Evolutionary conservation across 2,888 invertebrate genomes (phyloP).

Genomic region (Dyspetes luteomarginatus): DNA sequence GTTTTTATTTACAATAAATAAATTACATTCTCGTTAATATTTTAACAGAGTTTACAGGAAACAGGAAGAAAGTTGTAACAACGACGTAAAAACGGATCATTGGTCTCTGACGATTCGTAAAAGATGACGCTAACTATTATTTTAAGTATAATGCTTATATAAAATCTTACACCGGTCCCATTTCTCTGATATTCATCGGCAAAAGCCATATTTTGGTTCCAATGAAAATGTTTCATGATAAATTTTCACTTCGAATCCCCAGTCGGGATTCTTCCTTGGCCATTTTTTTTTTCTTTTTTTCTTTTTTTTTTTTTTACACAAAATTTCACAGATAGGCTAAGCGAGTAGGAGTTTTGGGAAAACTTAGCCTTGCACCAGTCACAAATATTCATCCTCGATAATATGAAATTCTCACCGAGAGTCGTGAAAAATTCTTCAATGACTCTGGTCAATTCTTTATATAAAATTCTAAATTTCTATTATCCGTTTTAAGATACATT

Average conservation of each 20-base stretch:
- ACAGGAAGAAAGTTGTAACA: constrained; percentile 58
- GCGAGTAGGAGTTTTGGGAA: neutral
- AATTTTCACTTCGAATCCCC: constrained; percentile 43
- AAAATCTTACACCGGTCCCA: constrained; percentile 78
- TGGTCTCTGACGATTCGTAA: constrained; percentile 70
- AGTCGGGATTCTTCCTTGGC: neutral
- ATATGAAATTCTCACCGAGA: neutral
- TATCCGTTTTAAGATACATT: constrained; percentile 67
- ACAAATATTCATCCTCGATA: too few species aligned
- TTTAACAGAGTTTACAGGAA: constrained; percentile 73
- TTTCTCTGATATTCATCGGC: constrained; percentile 75
- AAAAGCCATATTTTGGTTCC: constrained; percentile 70
- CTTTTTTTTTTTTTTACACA: neutral
- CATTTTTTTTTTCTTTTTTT: neutral
- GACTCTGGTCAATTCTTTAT: constrained; percentile 70
- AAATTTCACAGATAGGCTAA: neutral
- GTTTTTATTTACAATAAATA: constrained; percentile 81
- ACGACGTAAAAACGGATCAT: constrained; percentile 70
- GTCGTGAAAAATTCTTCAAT: constrained; percentile 22
- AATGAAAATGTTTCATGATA: constrained; percentile 65
- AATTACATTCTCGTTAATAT: constrained; percentile 78
- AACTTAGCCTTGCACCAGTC: neutral
- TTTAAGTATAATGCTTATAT: constrained; percentile 72
- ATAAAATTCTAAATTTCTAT: constrained; percentile 71
- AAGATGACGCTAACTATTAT: constrained; percentile 65